These are phyloP conservation scores for Stictonetta naevosa DNA, from an alignment of 2,113 vertebrate species.

Conservation along the genomic window DNA sequence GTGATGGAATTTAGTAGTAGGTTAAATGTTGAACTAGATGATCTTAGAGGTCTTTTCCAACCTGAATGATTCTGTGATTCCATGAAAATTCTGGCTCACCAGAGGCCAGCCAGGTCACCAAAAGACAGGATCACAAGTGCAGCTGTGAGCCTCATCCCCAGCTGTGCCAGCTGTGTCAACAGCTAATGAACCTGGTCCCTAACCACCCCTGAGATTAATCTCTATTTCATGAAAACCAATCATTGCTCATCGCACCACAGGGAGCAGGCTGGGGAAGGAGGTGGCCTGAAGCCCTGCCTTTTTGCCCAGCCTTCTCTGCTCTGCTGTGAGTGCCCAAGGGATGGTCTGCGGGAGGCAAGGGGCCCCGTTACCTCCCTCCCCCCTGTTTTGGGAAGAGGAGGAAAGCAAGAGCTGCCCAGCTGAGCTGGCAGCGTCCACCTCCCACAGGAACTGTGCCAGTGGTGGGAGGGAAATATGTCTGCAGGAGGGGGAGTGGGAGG, in stretches of 20 bases:
- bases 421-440: neutral
- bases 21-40: too few relatives aligned
- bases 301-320: neutral
- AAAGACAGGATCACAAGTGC: neutral
- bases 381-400: neutral
- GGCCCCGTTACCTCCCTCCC: rapidly evolving
- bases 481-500: slow-evolving; percentile 50
- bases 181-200: neutral
- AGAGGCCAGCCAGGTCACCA: neutral
- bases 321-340: rapidly evolving
- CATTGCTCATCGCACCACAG: rapidly evolving
- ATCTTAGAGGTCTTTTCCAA: too few relatives aligned
- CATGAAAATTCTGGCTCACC: neutral
- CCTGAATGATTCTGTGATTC: too few relatives aligned
- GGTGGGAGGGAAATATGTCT: slow-evolving; percentile 4
- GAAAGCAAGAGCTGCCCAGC: neutral
- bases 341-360: neutral
- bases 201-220: rapidly evolving
- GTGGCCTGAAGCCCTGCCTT: neutral
- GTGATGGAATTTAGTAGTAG: too few relatives aligned
- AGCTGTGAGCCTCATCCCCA: neutral
- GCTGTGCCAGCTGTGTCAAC: neutral
- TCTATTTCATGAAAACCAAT: neutral
- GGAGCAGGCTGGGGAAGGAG: neutral
- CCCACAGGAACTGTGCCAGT: rapidly evolving